These are phyloP conservation scores for Autographa pulchrina DNA, from an alignment of 2,888 invertebrate species.

Conservation along the genomic window DNA sequence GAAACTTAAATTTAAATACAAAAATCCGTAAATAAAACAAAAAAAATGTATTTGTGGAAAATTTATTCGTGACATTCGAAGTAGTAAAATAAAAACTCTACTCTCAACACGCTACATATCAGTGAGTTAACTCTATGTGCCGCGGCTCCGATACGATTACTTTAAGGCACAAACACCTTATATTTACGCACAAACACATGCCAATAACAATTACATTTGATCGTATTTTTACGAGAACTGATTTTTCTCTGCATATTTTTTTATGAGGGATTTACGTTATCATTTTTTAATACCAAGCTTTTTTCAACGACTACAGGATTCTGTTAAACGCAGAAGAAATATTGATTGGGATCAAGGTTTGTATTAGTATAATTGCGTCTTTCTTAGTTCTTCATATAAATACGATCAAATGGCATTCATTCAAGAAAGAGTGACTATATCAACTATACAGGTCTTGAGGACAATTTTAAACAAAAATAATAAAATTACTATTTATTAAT, in stretches of 20 bases:
- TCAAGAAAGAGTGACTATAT: conserved; percentile 33
- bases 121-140: conserved; percentile 70
- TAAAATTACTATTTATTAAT: not conserved
- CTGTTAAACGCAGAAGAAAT: too few relatives aligned
- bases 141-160: conserved; percentile 41
- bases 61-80: conserved; percentile 84
- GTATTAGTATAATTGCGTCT: too few relatives aligned
- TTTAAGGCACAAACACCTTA: conserved; percentile 62
- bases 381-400: not conserved
- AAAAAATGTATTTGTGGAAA: conserved; percentile 76
- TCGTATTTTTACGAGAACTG: not conserved
- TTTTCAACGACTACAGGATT: not conserved
- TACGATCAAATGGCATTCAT: conserved; percentile 34
- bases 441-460: conserved; percentile 22
- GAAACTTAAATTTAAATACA: too few relatives aligned
- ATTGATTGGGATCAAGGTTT: too few relatives aligned
- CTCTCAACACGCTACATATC: conserved; percentile 74
- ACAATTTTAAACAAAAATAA: not conserved
- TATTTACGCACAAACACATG: conserved; percentile 35
- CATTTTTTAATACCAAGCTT: not conserved
- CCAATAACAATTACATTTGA: conserved; percentile 31
- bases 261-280: too few relatives aligned
- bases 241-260: not conserved
- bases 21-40: conserved; percentile 58
- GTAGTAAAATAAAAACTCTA: conserved; percentile 86